These are phyloP conservation scores for Pelagia noctiluca DNA, from an alignment of 30 jellyfish, hydroid and myxozoan species.

Conservation along the genomic window DNA sequence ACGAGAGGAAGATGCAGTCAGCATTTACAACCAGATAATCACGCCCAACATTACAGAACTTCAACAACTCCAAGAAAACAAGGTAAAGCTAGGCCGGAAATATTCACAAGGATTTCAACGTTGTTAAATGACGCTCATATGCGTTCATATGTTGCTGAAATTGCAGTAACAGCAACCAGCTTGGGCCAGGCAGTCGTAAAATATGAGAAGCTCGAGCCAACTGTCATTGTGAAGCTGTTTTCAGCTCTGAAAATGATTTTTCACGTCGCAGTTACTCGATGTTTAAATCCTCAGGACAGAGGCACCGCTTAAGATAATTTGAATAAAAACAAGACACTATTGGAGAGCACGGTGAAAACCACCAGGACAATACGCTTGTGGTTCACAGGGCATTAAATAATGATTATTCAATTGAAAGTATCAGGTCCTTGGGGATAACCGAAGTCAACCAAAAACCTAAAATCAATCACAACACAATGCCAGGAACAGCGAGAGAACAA, in stretches of 20 bases:
- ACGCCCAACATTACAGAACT: constrained; percentile 3
- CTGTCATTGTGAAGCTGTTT: constrained; percentile 31
- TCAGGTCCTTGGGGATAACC: constrained; percentile 64
- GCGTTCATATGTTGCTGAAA: no score
- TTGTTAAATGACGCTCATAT: no score
- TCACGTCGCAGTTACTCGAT: constrained; percentile 51
- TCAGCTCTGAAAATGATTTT: constrained; percentile 44
- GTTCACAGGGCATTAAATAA: constrained; percentile 53
- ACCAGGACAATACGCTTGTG: constrained; percentile 46
- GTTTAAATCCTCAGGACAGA: constrained; percentile 51
- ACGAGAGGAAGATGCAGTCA: constrained; percentile 58
- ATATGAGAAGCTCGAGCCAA: no score
- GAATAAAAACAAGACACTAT: constrained; percentile 46
- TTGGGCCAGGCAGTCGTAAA: no score
- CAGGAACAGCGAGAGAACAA: no score
- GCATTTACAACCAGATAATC: constrained; percentile 25
- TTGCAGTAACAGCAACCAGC: no score
- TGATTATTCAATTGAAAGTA: constrained; percentile 56
- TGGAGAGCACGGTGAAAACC: constrained; percentile 49
- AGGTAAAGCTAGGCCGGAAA: not conserved
- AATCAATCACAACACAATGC: no score
- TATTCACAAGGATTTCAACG: not conserved
- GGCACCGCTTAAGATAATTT: constrained; percentile 25
- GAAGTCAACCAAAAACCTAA: no score
- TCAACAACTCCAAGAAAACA: constrained; percentile 4